Evolutionary conservation across 2,888 invertebrate species (phyloP).

Genomic region (Eristalis tenax): DNA sequence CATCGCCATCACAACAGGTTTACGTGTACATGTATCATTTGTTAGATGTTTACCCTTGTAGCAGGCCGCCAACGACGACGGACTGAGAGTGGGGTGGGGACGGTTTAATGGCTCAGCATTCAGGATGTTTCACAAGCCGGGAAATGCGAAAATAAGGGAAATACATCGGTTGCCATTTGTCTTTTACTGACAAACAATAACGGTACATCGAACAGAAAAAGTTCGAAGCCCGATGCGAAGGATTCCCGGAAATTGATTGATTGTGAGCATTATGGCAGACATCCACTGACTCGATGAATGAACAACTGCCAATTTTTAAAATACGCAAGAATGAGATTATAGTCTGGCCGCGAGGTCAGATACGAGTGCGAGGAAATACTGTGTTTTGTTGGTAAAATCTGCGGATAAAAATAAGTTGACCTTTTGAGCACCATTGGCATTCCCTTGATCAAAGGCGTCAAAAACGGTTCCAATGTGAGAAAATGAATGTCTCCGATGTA

Average conservation of each 20-base stretch:
- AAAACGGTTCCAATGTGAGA: no score
- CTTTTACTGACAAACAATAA: constrained; percentile 50
- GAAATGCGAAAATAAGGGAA: constrained; percentile 29
- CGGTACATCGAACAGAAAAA: constrained; percentile 26
- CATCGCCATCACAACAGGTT: constrained; percentile 48
- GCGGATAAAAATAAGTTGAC: no score
- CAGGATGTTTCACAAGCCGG: constrained; percentile 34
- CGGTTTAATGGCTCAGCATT: constrained; percentile 20
- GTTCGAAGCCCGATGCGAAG: constrained; percentile 5
- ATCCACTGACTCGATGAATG: constrained; percentile 23
- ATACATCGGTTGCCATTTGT: constrained; percentile 56
- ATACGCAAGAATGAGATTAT: background rate
- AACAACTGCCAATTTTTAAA: constrained; percentile 35
- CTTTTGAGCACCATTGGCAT: no score
- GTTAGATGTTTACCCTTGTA: constrained; percentile 48
- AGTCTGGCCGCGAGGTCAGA: background rate
- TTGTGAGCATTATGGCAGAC: constrained; percentile 36
- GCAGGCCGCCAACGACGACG: background rate
- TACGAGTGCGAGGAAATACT: background rate
- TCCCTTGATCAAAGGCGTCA: no score
- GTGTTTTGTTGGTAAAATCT: background rate
- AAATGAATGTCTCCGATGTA: no score
- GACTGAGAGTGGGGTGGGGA: background rate
- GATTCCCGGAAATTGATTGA: constrained; percentile 51
- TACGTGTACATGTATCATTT: constrained; percentile 43